phyloP scores from a whole-genome alignment of 2,888 invertebrate genomes.

The Drosophila quinaria region DNA sequence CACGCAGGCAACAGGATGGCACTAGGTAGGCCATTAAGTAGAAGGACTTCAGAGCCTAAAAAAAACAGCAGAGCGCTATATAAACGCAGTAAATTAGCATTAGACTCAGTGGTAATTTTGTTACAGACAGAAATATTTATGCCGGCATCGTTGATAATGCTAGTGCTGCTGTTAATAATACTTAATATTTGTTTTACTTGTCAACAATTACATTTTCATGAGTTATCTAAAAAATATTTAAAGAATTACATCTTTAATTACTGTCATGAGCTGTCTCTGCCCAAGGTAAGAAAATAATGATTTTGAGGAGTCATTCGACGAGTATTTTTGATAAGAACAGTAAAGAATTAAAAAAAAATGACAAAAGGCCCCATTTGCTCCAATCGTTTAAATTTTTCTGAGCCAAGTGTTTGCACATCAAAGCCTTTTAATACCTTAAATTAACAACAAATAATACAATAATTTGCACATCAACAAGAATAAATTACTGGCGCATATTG shows the following conservation, averaged over 20 bases:
- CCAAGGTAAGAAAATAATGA: too few species aligned
- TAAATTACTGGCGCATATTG: conserved; percentile 60
- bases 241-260: background rate
- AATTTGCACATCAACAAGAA: conserved; percentile 68
- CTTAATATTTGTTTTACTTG: background rate
- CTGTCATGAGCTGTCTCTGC: background rate
- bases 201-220: background rate
- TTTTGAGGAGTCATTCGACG: too few species aligned
- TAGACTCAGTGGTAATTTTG: conserved; percentile 71
- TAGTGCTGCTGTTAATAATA: conserved; percentile 28
- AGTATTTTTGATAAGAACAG: too few species aligned
- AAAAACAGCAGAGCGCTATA: conserved; percentile 41
- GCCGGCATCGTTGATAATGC: background rate
- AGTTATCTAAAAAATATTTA: background rate
- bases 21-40: conserved; percentile 40
- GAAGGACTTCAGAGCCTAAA: conserved; percentile 40
- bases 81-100: conserved; percentile 77
- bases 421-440: conserved; percentile 60
- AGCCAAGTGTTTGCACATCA: conserved; percentile 21
- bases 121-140: conserved; percentile 39
- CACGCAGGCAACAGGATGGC: conserved; percentile 32
- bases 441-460: conserved; percentile 73
- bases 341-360: too few species aligned
- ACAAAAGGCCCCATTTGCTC: too few species aligned
- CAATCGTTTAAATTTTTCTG: too few species aligned